These are phyloP conservation scores for Pheosia gnoma DNA, from an alignment of 2,888 invertebrate genomes.

Conservation along the genomic window DNA sequence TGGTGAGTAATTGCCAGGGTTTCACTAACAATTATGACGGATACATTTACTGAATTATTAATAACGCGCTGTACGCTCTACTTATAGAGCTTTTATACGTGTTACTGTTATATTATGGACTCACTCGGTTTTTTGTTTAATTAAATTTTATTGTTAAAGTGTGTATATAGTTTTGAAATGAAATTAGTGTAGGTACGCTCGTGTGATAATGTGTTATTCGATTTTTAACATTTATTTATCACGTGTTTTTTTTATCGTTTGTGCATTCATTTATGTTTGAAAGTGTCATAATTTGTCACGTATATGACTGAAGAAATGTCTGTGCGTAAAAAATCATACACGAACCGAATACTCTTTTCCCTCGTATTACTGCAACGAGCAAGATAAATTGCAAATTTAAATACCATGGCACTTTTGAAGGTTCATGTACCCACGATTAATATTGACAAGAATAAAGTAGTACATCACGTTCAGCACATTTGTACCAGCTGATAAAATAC, in stretches of 20 bases:
- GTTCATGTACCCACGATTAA: background rate
- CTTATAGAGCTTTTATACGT: constrained; percentile 42
- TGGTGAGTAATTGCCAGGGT: constrained; percentile 73
- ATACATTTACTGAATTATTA: constrained; percentile 77
- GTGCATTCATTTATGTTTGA: too few species aligned
- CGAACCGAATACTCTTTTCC: too few species aligned
- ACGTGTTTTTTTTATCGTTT: background rate
- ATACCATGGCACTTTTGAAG: background rate
- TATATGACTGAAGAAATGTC: too few species aligned
- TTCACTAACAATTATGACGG: constrained; percentile 82
- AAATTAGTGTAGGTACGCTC: background rate
- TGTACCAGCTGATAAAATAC: constrained; percentile 33
- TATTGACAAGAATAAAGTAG: background rate
- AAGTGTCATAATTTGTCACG: too few species aligned
- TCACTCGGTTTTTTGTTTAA: constrained; percentile 33
- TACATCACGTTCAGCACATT: constrained; percentile 18
- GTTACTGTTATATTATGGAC: constrained; percentile 37
- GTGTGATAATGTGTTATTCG: background rate
- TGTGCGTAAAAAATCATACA: too few species aligned
- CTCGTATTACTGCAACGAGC: too few species aligned
- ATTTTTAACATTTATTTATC: background rate
- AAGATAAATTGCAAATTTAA: too few species aligned
- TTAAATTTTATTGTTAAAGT: constrained; percentile 7
- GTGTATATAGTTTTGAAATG: constrained; percentile 4
- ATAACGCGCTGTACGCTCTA: constrained; percentile 57